A percentile compares a stretch with the other conserved stretches of the same genome.
phyloP scores from a whole-genome alignment of 1,140 invertebrate species.

The Monomorium pharaonis region DNA sequence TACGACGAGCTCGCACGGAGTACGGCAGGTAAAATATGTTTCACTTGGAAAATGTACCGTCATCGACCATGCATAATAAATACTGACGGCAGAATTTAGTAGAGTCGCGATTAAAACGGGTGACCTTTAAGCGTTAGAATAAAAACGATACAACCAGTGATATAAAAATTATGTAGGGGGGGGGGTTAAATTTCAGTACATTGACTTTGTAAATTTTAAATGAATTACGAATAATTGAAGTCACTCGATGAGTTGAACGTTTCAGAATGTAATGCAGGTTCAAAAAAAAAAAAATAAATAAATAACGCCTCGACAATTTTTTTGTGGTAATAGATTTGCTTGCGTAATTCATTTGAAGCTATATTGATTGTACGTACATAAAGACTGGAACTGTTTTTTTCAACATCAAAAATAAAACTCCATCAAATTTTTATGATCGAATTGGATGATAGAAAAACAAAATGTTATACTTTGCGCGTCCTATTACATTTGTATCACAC shows the following conservation, averaged over 20 bases:
- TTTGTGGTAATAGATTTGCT: not conserved
- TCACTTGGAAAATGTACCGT: slow-evolving; percentile 15
- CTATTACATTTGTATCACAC: not conserved
- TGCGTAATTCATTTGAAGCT: not conserved
- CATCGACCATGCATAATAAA: slow-evolving; percentile 35
- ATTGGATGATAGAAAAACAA: not conserved
- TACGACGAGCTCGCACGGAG: not conserved
- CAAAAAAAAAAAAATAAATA: no score
- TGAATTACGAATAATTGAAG: slow-evolving; percentile 6
- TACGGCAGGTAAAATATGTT: not conserved
- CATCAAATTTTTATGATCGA: not conserved
- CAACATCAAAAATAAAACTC: not conserved
- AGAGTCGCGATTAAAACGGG: slow-evolving; percentile 4
- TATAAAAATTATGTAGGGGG: no score
- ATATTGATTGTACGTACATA: not conserved
- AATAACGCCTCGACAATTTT: not conserved
- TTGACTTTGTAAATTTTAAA: not conserved
- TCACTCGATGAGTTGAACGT: not conserved
- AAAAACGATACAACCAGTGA: not conserved
- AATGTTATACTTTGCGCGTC: not conserved
- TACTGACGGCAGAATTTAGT: slow-evolving; percentile 4
- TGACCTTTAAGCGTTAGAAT: not conserved
- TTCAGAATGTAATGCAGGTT: not conserved
- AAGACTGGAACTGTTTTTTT: not conserved
- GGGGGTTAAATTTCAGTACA: not conserved